A percentile compares a stretch with the other conserved stretches of the same genome.
These are phyloP conservation scores for Acromyrmex charruanus DNA, from an alignment of 1,140 invertebrate species.

Conservation along the genomic window DNA sequence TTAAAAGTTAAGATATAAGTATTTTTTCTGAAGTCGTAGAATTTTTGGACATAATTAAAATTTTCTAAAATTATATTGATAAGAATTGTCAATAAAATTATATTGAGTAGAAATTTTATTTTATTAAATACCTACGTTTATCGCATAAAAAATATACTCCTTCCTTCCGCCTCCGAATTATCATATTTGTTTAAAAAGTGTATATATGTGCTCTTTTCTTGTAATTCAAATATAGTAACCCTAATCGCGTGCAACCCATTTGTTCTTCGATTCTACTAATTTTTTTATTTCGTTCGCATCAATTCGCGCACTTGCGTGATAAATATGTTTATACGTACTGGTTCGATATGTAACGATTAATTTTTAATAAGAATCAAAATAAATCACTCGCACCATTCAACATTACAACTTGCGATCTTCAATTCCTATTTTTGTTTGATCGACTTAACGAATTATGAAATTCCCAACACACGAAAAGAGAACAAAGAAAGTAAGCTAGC, in stretches of 20 bases:
- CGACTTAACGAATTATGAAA: constrained; percentile 13
- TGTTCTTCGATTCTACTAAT: too few species aligned
- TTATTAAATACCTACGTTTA: too few species aligned
- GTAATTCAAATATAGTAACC: not conserved
- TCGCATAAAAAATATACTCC: too few species aligned
- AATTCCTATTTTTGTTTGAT: constrained; percentile 9
- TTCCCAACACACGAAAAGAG: constrained; percentile 24
- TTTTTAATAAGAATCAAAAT: not conserved
- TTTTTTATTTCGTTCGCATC: not conserved
- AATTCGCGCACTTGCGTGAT: not conserved
- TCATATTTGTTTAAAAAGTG: too few species aligned
- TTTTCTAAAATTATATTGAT: too few species aligned
- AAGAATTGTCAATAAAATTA: too few species aligned
- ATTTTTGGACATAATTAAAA: too few species aligned
- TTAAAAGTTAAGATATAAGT: too few species aligned
- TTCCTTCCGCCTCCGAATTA: too few species aligned
- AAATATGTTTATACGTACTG: not conserved
- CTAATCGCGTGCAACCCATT: not conserved
- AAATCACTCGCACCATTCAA: not conserved
- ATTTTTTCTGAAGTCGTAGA: too few species aligned
- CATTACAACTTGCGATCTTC: not conserved
- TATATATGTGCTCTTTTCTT: too few species aligned
- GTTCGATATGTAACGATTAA: not conserved
- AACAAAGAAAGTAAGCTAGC: not conserved
- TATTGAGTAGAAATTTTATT: too few species aligned